Conservation (phyloP, 2,888 invertebrate genomes). For the Prenolepis imparis region DNA sequence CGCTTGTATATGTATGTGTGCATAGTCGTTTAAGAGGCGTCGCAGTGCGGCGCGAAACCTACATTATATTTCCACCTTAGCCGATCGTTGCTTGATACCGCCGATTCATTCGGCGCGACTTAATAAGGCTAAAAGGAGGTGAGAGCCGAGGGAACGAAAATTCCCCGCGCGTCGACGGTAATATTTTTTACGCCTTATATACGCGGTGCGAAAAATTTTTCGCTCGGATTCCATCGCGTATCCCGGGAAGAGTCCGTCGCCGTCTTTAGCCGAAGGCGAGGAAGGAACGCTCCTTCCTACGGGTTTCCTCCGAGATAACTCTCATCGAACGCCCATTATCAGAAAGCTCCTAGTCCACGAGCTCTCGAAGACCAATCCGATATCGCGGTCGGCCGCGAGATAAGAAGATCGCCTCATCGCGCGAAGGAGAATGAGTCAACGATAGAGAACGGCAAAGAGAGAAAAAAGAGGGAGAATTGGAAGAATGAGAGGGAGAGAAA, state of each 20-base stretch:
- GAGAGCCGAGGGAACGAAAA: slow-evolving; percentile 46
- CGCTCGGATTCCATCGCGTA: slow-evolving; percentile 52
- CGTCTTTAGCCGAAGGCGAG: background rate
- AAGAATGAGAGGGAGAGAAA: slow-evolving; percentile 13
- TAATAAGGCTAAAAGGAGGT: slow-evolving; percentile 54
- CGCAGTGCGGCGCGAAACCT: slow-evolving; percentile 64
- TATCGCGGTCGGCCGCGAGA: slow-evolving; percentile 59
- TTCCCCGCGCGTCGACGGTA: slow-evolving; percentile 38
- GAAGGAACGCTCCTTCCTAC: slow-evolving; percentile 40
- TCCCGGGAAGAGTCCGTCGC: slow-evolving; percentile 16
- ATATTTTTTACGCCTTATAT: slow-evolving; percentile 42
- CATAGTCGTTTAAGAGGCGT: slow-evolving; percentile 44
- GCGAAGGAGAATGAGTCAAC: slow-evolving; percentile 44
- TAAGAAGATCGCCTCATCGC: slow-evolving; percentile 61
- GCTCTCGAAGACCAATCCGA: slow-evolving; percentile 58
- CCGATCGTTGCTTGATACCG: slow-evolving; percentile 55
- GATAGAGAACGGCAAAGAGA: background rate
- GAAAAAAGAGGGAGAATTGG: background rate
- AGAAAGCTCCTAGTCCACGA: slow-evolving; percentile 48
- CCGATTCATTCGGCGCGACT: slow-evolving; percentile 50
- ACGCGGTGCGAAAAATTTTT: background rate
- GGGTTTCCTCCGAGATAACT: slow-evolving; percentile 58
- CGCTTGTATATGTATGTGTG: background rate
- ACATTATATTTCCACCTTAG: slow-evolving; percentile 72
- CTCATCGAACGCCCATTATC: slow-evolving; percentile 66